Evolutionary conservation across 1,140 invertebrate genomes (phyloP), one percentile per base, ranked within the genome.

Genomic region (Aphaenogaster ashmeadi): DNA sequence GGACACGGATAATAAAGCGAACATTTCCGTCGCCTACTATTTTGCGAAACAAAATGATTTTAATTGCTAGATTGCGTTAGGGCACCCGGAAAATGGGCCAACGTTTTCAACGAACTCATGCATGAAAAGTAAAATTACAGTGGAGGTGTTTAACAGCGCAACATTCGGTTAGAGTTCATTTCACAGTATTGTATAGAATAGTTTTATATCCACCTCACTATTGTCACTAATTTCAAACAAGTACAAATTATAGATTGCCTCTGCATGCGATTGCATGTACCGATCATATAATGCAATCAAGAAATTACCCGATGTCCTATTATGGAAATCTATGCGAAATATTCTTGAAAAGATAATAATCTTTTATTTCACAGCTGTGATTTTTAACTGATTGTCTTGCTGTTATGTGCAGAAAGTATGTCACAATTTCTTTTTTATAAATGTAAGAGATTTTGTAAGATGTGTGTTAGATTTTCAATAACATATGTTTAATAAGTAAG

Each of bases 11-110:
- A 71, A 71, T 90, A 89, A 90, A 87, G 33, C 33, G 74, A 69
- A 89, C 38, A 56, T 87, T 89, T 89, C 54, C 44, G 62, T 81
- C 75, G 83, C 79, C 72, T 52, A 50, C 69, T 18, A 15, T 89
- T 77, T 80, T 89, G 27, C 87, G 64, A 60, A 81, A 89, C 60
- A 44, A 75, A 75, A 88, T 78, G 18, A 64, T 60, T 69, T 87
- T 81, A 58, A 88, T 88, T 87, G 44, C 11, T 11, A 21, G 13
- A 66, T 87, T 88, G 72, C 33, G 52, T 38, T 50, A 78, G 38
- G 36, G 36, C 74, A 54, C 33, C 83, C 74, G 74, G 71, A 78
- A 86, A 86, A 86, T 86, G 60, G 74, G 27, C 58, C 77, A 86
- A 86, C 44, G 9, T 86, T 78, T 54, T 18, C 36, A n/a, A 66